A percentile compares a stretch with the other conserved stretches of the same genome.
Evolutionary conservation across 2,888 invertebrate genomes (phyloP).

Genomic region (Uropetala carovei): DNA sequence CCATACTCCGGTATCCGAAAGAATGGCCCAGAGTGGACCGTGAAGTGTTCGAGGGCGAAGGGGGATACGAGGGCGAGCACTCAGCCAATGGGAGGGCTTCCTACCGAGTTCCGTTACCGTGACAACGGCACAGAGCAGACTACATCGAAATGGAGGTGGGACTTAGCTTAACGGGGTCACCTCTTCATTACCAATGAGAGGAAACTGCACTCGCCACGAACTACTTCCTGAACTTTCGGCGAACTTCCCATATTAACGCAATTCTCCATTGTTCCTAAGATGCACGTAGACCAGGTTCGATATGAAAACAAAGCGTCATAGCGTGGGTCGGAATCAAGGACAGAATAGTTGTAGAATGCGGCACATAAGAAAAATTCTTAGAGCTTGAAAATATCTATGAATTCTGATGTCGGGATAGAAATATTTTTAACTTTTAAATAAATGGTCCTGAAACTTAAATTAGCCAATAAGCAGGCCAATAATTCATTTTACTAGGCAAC

Average conservation of each 20-base stretch:
- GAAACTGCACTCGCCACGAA: neutral
- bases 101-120: too few relatives aligned
- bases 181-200: neutral
- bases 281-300: neutral
- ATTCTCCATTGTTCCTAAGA: neutral
- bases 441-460: too few relatives aligned
- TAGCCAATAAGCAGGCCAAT: too few relatives aligned
- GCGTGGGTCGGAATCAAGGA: neutral
- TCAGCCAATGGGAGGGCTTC: neutral
- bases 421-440: too few relatives aligned
- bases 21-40: constrained; percentile 5
- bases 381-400: too few relatives aligned
- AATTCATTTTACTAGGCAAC: too few relatives aligned
- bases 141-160: neutral
- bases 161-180: neutral
- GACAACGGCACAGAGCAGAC: neutral
- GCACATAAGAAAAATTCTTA: too few relatives aligned
- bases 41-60: neutral
- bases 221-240: neutral
- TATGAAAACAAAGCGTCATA: neutral
- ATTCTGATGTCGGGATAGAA: too few relatives aligned
- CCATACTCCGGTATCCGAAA: neutral
- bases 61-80: neutral
- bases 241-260: neutral
- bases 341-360: too few relatives aligned